Conservation (phyloP, 2,888 invertebrate species). For the Morpho helenor region DNA sequence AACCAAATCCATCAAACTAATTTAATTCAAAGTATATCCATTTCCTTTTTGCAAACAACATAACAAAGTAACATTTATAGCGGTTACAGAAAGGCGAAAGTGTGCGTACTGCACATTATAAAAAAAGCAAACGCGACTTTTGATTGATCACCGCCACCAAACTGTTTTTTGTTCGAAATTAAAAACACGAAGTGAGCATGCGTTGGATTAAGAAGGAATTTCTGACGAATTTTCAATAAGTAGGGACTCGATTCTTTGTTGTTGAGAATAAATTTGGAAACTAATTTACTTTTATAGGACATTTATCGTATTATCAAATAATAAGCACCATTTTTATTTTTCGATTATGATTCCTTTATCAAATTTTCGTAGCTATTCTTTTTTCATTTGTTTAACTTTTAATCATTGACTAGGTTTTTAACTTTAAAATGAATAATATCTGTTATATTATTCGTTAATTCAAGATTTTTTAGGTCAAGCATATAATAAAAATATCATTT, state of each 20-base stretch:
- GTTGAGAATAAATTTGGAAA: slow-evolving; percentile 54
- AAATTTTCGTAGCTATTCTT: too few relatives aligned
- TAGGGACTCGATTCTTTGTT: slow-evolving; percentile 54
- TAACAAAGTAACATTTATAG: slow-evolving; percentile 67
- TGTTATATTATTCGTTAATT: too few relatives aligned
- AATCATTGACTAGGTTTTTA: too few relatives aligned
- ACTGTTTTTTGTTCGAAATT: slow-evolving; percentile 76
- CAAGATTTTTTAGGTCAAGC: too few relatives aligned
- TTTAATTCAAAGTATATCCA: slow-evolving; percentile 68
- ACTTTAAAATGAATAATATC: too few relatives aligned
- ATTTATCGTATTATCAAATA: slow-evolving; percentile 52
- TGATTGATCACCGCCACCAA: slow-evolving; percentile 76
- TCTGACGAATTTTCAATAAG: slow-evolving; percentile 51
- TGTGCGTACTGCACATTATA: slow-evolving; percentile 65
- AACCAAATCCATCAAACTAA: slow-evolving; percentile 62
- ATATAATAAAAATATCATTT: too few relatives aligned
- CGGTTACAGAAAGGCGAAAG: slow-evolving; percentile 71
- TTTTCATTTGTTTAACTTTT: too few relatives aligned
- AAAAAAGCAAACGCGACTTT: slow-evolving; percentile 67
- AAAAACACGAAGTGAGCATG: slow-evolving; percentile 72
- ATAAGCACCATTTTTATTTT: slow-evolving; percentile 37
- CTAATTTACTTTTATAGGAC: slow-evolving; percentile 58
- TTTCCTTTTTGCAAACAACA: slow-evolving; percentile 71
- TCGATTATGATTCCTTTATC: too few relatives aligned
- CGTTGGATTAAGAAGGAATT: slow-evolving; percentile 74